phyloP scores from a whole-genome alignment of 2,113 vertebrate species.

The Catharus bicknelli region DNA sequence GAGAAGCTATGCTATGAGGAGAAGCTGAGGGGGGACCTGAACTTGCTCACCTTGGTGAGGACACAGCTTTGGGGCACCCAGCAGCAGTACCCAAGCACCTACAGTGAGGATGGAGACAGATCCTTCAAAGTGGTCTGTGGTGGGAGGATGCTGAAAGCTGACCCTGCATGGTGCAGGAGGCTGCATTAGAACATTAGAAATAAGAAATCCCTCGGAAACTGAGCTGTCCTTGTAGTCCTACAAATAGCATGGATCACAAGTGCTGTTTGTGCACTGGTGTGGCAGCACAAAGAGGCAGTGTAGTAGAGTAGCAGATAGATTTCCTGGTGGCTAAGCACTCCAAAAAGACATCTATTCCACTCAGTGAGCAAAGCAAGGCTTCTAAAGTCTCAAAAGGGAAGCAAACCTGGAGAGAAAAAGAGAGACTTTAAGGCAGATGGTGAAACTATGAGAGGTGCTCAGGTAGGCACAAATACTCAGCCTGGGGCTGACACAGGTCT shows the following conservation, averaged over 20 bases:
- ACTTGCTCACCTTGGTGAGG: not conserved
- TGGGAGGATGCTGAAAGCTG: not conserved
- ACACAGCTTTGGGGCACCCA: not conserved
- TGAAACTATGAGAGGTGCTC: not conserved
- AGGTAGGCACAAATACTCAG: not conserved
- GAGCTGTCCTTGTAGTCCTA: not conserved
- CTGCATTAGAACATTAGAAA: not conserved
- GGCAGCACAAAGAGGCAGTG: not conserved
- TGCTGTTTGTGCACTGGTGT: not conserved
- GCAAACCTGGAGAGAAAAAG: not conserved
- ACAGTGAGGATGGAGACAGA: not conserved
- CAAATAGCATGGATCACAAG: not conserved
- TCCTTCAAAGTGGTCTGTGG: not conserved
- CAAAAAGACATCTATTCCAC: not conserved
- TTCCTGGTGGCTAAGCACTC: not conserved
- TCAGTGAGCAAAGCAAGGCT: not conserved
- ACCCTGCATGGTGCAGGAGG: not conserved
- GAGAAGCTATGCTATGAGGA: not conserved
- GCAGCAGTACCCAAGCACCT: fast-evolving
- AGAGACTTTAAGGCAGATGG: not conserved
- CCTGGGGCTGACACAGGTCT: not conserved
- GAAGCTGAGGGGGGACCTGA: not conserved
- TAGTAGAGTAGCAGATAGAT: not conserved
- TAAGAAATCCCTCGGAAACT: not conserved
- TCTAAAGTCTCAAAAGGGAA: not conserved